These are phyloP conservation scores for Oryzias sinensis DNA, from an alignment of 2,797 vertebrate genomes.

Conservation along the genomic window DNA sequence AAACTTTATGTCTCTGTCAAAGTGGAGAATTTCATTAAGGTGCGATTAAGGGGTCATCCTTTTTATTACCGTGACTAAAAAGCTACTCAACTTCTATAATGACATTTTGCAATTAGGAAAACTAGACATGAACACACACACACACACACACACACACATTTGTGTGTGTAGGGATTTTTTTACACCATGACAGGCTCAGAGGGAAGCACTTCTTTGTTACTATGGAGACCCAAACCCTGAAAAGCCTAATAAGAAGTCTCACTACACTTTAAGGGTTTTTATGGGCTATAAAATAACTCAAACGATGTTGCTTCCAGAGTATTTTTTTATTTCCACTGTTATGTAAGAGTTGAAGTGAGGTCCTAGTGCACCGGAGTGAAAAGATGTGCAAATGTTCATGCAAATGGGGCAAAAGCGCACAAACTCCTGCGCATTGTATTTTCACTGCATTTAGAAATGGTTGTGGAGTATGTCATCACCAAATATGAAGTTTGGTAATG, in stretches of 20 bases:
- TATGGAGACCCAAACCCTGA: conserved; percentile 72
- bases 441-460: conserved; percentile 4
- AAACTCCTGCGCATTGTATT: not conserved
- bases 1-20: conserved; percentile 24
- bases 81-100: conserved; percentile 25
- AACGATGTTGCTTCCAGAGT: conserved; percentile 42
- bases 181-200: conserved; percentile 56
- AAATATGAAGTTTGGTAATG: not conserved
- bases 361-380: conserved; percentile 20
- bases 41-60: conserved; percentile 7
- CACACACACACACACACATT: conserved; percentile 23
- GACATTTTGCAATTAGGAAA: conserved; percentile 34
- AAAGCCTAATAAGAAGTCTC: conserved; percentile 61
- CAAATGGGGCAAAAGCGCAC: not conserved
- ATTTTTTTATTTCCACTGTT: conserved; percentile 55
- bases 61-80: conserved; percentile 24
- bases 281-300: conserved; percentile 64
- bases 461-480: not conserved
- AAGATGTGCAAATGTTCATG: conserved; percentile 3
- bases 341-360: conserved; percentile 47
- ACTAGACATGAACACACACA: conserved; percentile 12
- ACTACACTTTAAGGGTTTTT: conserved; percentile 54
- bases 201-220: conserved; percentile 73
- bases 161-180: conserved; percentile 27
- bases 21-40: conserved; percentile 27